Percentiles rank a stretch among this genome's conserved stretches.
Conservation (phyloP, 2,888 invertebrate genomes). For the Trisateles emortualis region DNA sequence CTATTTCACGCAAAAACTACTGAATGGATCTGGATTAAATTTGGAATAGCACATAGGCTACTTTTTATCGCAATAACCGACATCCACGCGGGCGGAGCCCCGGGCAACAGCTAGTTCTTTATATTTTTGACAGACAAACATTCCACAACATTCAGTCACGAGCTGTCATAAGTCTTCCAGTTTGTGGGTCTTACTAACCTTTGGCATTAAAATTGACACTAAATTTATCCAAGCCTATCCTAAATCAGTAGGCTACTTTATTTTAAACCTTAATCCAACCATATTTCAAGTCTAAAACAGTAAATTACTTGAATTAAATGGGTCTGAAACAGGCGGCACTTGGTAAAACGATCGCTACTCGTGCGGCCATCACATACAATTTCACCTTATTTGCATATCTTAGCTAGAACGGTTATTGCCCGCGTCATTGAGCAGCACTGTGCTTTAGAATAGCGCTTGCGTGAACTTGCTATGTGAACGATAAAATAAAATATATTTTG, state of each 20-base stretch:
- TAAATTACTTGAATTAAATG: constrained; percentile 40
- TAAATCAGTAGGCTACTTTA: not conserved
- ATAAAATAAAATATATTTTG: not conserved
- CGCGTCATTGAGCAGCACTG: constrained; percentile 65
- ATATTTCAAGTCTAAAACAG: constrained; percentile 29
- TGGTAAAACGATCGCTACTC: constrained; percentile 47
- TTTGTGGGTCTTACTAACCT: no score
- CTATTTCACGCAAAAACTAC: constrained; percentile 19
- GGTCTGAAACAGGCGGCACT: constrained; percentile 43
- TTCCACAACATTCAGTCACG: no score
- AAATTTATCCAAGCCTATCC: constrained; percentile 10
- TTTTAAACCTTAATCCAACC: not conserved
- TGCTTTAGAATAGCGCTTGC: constrained; percentile 44
- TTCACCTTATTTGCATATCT: constrained; percentile 69
- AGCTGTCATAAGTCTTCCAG: no score
- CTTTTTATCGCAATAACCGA: no score
- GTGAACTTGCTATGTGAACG: constrained; percentile 29
- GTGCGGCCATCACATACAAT: constrained; percentile 61
- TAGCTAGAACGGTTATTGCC: constrained; percentile 64
- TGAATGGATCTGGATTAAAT: no score
- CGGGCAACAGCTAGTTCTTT: no score
- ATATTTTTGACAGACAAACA: no score
- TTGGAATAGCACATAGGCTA: no score
- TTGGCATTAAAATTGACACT: constrained; percentile 36
- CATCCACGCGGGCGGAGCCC: no score